Percentiles rank a stretch among this genome's conserved stretches.
These are phyloP conservation scores for Nymphicus hollandicus DNA, from an alignment of 2,113 vertebrate species.

Conservation along the genomic window DNA sequence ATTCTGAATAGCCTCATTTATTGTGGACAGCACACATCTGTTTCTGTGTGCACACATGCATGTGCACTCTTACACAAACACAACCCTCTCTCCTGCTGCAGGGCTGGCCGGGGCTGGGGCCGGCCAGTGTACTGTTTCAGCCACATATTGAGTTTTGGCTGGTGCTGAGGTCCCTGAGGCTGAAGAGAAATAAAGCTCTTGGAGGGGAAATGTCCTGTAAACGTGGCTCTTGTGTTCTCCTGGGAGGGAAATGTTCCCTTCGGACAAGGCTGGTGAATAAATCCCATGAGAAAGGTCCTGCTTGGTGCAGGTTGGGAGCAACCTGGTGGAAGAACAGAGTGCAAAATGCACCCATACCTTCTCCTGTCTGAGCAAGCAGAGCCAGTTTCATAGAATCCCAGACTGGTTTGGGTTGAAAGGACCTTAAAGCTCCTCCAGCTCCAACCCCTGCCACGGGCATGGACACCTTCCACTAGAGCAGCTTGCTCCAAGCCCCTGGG, in stretches of 20 bases:
- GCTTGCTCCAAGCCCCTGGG: neutral
- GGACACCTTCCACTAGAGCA: neutral
- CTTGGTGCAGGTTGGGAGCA: neutral
- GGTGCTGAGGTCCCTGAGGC: constrained; percentile 14
- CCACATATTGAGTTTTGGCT: constrained; percentile 60
- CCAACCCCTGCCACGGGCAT: neutral
- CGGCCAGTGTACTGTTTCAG: constrained; percentile 33
- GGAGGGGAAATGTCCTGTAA: constrained; percentile 35
- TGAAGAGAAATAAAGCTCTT: constrained; percentile 55
- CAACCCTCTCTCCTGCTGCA: neutral
- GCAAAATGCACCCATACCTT: neutral
- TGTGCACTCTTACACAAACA: constrained; percentile 17
- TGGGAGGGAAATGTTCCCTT: constrained; percentile 20
- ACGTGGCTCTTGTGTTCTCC: neutral
- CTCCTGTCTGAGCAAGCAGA: neutral
- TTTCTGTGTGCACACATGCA: neutral
- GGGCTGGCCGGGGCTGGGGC: neutral
- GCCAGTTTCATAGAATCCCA: neutral
- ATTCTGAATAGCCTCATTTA: constrained; percentile 56
- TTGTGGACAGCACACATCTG: constrained; percentile 64
- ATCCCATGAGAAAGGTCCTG: neutral
- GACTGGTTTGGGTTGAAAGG: neutral
- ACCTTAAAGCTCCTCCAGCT: neutral
- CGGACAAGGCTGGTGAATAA: neutral
- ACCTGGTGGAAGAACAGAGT: neutral